These are phyloP conservation scores for Ceratina japonica DNA, from an alignment of 1,140 invertebrate species.

Conservation along the genomic window DNA sequence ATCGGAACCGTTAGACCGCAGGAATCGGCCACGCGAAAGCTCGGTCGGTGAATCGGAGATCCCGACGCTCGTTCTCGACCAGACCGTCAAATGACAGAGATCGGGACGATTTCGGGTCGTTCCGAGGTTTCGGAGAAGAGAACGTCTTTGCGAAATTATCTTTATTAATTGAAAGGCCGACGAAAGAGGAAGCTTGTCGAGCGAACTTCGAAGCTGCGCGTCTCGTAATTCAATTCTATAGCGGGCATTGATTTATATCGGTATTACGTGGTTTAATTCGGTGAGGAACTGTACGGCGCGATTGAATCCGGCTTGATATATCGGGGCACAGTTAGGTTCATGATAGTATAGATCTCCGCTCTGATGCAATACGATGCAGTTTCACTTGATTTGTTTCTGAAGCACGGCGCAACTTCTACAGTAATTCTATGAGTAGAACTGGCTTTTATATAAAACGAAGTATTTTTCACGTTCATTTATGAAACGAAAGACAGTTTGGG, in stretches of 20 bases:
- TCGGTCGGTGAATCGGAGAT: not conserved
- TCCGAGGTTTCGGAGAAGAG: not conserved
- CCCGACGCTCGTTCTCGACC: not conserved
- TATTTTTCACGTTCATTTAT: too few species aligned
- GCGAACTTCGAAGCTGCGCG: too few species aligned
- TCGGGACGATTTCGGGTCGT: not conserved
- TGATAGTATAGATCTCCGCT: not conserved
- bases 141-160: not conserved
- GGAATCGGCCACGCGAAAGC: constrained; percentile 12
- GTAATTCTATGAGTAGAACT: too few species aligned
- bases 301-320: not conserved
- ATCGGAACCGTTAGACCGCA: constrained; percentile 20
- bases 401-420: too few species aligned
- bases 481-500: too few species aligned
- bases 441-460: too few species aligned
- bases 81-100: not conserved
- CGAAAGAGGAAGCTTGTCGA: too few species aligned
- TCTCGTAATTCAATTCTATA: not conserved
- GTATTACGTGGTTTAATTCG: not conserved
- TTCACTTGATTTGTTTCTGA: not conserved
- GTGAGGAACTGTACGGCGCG: too few species aligned
- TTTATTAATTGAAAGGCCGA: not conserved
- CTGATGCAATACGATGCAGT: not conserved
- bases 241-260: not conserved
- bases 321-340: not conserved